Conservation (phyloP, 2,797 vertebrate genomes). For the Oophaga sylvatica region DNA sequence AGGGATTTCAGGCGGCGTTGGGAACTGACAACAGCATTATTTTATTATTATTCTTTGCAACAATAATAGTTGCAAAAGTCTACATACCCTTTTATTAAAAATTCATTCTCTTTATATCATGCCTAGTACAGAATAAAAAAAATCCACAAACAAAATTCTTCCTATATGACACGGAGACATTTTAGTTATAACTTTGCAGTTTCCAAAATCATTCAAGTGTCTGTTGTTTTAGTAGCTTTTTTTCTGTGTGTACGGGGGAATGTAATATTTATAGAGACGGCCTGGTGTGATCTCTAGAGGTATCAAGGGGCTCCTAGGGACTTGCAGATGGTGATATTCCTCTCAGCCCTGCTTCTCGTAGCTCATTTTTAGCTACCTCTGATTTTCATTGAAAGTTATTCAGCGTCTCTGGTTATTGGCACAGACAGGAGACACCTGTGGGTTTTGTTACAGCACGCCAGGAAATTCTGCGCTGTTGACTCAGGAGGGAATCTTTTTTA, state of each 20-base stretch:
- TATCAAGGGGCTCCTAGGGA: conserved; percentile 1
- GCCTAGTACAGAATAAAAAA: too few species aligned
- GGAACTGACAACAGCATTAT: too few species aligned
- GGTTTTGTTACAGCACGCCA: conserved; percentile 19
- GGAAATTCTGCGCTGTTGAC: neutral
- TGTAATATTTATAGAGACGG: conserved; percentile 52
- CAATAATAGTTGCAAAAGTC: too few species aligned
- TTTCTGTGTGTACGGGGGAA: conserved; percentile 9
- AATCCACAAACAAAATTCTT: neutral
- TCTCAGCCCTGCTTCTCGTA: conserved; percentile 5
- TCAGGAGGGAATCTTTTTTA: conserved; percentile 39
- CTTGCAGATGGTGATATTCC: conserved; percentile 40
- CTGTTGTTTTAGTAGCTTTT: conserved; percentile 10
- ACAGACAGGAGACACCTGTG: conserved; percentile 45
- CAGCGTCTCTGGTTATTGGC: conserved; percentile 31
- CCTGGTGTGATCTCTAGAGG: conserved; percentile 47
- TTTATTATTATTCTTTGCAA: too few species aligned
- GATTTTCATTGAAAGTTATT: conserved; percentile 46
- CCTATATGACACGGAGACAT: neutral
- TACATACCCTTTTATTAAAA: too few species aligned
- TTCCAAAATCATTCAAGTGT: neutral
- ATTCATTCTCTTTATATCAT: too few species aligned
- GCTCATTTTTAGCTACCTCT: conserved; percentile 17
- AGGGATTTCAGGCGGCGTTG: too few species aligned
- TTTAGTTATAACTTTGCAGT: neutral